Base-by-base conservation (phyloP, 2,113 vertebrate genomes). In the Kryptolebias marmoratus region DNA sequence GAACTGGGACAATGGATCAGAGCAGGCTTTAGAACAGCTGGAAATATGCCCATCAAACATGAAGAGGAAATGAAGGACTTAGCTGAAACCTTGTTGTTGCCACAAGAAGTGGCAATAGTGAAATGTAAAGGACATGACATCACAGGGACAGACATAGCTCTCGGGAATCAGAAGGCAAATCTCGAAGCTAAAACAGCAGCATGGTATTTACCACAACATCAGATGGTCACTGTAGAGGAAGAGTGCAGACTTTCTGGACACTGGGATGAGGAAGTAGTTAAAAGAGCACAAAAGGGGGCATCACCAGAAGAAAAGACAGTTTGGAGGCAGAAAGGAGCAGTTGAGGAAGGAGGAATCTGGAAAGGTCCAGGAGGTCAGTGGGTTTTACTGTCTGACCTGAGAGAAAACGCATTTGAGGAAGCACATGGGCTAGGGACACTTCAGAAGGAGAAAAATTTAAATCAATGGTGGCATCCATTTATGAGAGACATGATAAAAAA, bases 61-160 rank as follows among this genome's bases (percentile, higher is more conserved):
- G 9, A 62, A 13, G 3, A 0, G 2, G 60, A 48, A 5, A 28
- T 62, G 44, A 15, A 12, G 9, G 44, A 14, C 2, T 14, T 62
- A 1, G 60, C 22, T 4, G n/a, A 13, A 14, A n/a, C 42, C 1
- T 27, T 61, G 18, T 11, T 27, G 15, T 3, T 45, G 11, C 59
- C 11, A 7, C 7, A 10, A 7, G 1, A 28, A 4, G 39, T 61
- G 7, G 42, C 59, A 14, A n/a, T 61, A 16, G 13, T 61, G 1
- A 44, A 61, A 22, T 61, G 59, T 22, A 47, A 28, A 28, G 59
- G 22, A 28, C 59, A 45, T 15, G 42, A 15, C 6, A 13, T 1
- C 2, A 13, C 1, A 14, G 11, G 6, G 0, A 7, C 11, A 14
- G 1, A 9, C 7, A 8, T 1, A 14, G 59, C 12, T 0, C 6